A percentile compares a stretch with the other conserved stretches of the same genome.
Evolutionary conservation across 1,140 invertebrate genomes (phyloP).

Genomic region (Bombus haemorrhoidalis): DNA sequence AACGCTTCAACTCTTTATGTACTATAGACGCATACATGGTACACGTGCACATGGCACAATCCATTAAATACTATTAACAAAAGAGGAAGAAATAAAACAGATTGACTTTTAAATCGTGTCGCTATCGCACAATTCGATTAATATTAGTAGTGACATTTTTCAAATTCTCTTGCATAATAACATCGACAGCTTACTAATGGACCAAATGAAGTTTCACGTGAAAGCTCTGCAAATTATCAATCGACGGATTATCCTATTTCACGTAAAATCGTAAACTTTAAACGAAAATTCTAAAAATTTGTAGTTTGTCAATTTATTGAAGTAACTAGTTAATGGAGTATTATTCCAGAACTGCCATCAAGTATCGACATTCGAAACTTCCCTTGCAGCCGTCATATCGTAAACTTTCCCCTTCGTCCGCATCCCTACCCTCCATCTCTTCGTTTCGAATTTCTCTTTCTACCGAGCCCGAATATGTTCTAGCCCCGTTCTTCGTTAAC

Average conservation of each 20-base stretch:
- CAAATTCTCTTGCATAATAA: no score
- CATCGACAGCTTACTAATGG: background rate
- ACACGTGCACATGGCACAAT: no score
- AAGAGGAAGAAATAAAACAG: no score
- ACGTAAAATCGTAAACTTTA: background rate
- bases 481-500: background rate
- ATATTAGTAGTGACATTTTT: no score
- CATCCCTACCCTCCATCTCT: background rate
- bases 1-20: no score
- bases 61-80: no score
- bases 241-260: no score
- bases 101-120: no score
- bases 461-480: background rate
- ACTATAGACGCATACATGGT: no score
- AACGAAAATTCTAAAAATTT: background rate
- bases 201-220: background rate
- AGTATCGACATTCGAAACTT: background rate
- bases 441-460: background rate
- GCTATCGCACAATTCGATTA: no score
- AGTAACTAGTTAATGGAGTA: background rate
- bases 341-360: background rate
- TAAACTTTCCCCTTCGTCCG: background rate
- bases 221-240: no score
- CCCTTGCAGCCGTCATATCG: background rate
- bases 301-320: background rate